These are phyloP conservation scores for Galerucella nymphaeae DNA, from an alignment of 2,888 invertebrate species.

Conservation along the genomic window DNA sequence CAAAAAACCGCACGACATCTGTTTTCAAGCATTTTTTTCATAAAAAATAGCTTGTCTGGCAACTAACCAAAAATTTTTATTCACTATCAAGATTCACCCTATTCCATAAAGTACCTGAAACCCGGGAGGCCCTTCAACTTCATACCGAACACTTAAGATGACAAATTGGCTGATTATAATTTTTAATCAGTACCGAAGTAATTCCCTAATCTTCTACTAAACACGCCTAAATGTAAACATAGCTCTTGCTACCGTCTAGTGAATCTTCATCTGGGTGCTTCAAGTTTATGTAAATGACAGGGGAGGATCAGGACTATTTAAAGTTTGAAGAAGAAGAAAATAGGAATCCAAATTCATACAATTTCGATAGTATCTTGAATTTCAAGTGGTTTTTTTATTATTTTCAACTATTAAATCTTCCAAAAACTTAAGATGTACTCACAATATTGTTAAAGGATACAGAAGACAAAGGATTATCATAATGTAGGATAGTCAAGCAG, in stretches of 20 bases:
- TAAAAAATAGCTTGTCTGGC: slow-evolving; percentile 44
- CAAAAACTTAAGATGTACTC: too few species aligned
- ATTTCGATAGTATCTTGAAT: too few species aligned
- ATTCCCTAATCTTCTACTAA: slow-evolving; percentile 49
- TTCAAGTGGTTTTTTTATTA: too few species aligned
- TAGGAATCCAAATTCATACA: too few species aligned
- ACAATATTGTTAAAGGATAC: too few species aligned
- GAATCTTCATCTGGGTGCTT: slow-evolving; percentile 49
- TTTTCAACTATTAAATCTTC: too few species aligned
- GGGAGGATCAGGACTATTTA: not conserved
- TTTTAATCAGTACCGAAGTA: slow-evolving; percentile 58
- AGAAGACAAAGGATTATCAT: too few species aligned
- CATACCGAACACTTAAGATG: slow-evolving; percentile 58
- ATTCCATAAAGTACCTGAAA: slow-evolving; percentile 39
- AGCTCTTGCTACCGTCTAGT: slow-evolving; percentile 56
- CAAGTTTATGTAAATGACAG: slow-evolving; percentile 18
- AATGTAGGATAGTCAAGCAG: too few species aligned
- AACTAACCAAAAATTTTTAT: slow-evolving; percentile 34
- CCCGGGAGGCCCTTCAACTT: slow-evolving; percentile 42
- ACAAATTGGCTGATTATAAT: slow-evolving; percentile 64
- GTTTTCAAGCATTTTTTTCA: slow-evolving; percentile 35
- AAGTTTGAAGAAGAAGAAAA: too few species aligned
- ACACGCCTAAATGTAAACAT: slow-evolving; percentile 57
- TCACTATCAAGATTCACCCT: slow-evolving; percentile 38
- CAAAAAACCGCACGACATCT: slow-evolving; percentile 43